Evolutionary conservation across 2,113 vertebrate genomes (phyloP).

Genomic region (Budorcas taxicolor): DNA sequence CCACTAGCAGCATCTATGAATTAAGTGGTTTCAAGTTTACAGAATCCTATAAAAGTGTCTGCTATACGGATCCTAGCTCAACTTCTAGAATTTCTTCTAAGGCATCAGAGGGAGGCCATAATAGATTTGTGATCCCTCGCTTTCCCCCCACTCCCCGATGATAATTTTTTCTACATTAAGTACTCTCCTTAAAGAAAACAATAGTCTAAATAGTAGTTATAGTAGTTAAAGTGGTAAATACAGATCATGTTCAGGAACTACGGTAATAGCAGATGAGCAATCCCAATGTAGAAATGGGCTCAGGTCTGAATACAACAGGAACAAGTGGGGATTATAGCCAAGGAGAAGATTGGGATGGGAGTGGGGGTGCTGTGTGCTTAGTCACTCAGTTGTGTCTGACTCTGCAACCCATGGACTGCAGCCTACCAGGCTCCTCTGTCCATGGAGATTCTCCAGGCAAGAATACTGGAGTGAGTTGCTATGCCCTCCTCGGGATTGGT

Average conservation of each 20-base stretch:
- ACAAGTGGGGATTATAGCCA: not conserved
- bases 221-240: not conserved
- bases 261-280: not conserved
- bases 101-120: not conserved
- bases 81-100: not conserved
- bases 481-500: fast-evolving
- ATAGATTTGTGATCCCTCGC: not conserved
- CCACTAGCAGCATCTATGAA: not conserved
- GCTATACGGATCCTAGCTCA: not conserved
- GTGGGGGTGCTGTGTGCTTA: not conserved
- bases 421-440: not conserved
- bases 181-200: not conserved
- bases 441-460: not conserved
- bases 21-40: not conserved
- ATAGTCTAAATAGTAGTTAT: not conserved
- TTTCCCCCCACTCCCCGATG: not conserved
- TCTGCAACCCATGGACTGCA: not conserved
- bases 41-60: not conserved
- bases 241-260: not conserved
- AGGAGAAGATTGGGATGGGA: not conserved
- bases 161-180: not conserved
- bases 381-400: fast-evolving
- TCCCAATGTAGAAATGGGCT: not conserved
- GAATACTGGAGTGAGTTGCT: not conserved
- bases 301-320: not conserved